Percentiles rank a stretch among this genome's conserved stretches.
Conservation (phyloP, 2,113 vertebrate species). For the Passer montanus region DNA sequence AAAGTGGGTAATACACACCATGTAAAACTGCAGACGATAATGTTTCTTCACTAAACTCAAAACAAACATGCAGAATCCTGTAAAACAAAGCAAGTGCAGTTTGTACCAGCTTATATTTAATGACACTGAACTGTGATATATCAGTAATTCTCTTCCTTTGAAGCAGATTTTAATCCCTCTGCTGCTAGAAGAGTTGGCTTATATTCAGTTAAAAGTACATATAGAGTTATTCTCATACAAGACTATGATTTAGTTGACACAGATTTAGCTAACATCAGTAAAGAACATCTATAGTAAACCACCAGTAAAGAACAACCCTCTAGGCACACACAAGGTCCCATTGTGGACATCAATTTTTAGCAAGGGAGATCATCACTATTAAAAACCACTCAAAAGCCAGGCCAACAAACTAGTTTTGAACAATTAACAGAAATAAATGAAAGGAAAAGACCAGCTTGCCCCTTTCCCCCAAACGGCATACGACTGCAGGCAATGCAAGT, state of each 20-base stretch:
- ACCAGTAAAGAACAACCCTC: background rate
- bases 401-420: background rate
- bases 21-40: slow-evolving; percentile 99
- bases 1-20: slow-evolving; percentile 89
- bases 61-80: slow-evolving; percentile 99
- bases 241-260: background rate
- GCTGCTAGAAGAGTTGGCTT: background rate
- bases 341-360: background rate
- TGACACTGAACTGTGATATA: background rate
- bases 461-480: background rate
- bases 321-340: background rate
- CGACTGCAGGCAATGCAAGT: accelerated
- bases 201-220: background rate
- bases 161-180: background rate
- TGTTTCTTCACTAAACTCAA: slow-evolving; percentile 99
- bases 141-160: background rate
- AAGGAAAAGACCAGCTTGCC: background rate
- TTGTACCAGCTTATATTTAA: background rate
- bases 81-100: slow-evolving; percentile 71
- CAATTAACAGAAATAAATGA: background rate
- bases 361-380: background rate
- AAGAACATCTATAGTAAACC: background rate
- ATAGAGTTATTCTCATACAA: background rate
- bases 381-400: background rate
- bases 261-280: background rate